phyloP scores from a whole-genome alignment of 2,113 vertebrate species.

The Tachysurus vachellii region DNA sequence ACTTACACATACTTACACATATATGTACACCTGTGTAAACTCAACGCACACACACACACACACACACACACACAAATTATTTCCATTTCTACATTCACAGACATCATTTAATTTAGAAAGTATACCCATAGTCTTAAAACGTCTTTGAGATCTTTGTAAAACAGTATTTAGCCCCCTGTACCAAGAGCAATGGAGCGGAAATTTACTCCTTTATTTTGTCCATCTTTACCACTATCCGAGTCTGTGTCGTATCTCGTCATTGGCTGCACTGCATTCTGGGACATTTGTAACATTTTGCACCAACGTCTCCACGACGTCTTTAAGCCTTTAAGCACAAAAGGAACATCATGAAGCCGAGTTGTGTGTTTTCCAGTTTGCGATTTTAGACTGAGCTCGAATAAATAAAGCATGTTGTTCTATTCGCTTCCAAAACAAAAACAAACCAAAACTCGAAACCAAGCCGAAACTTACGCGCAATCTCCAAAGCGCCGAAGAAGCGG shows the following conservation, averaged over 20 bases:
- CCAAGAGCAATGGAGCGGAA: not conserved
- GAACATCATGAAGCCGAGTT: conserved; percentile 18
- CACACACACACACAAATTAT: not conserved
- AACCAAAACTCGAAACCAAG: conserved; percentile 19
- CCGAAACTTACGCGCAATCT: conserved; percentile 33
- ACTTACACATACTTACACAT: not conserved
- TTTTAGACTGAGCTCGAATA: conserved; percentile 59
- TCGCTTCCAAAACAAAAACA: not conserved
- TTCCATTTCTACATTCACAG: not conserved
- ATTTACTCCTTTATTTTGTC: not conserved
- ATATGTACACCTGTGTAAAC: conserved; percentile 9
- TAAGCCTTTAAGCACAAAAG: not conserved
- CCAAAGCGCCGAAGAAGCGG: conserved; percentile 38
- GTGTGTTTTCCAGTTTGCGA: conserved; percentile 11
- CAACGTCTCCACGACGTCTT: not conserved
- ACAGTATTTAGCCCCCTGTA: not conserved
- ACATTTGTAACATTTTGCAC: not conserved
- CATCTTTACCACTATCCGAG: not conserved
- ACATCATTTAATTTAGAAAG: not conserved
- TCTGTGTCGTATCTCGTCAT: not conserved
- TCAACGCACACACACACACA: not conserved
- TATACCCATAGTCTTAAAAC: not conserved
- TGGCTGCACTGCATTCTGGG: not conserved
- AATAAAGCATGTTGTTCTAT: conserved; percentile 53
- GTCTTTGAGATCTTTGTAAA: not conserved